Evolutionary conservation across 2,113 vertebrate genomes (phyloP).

Genomic region (Platycercus adscitus): DNA sequence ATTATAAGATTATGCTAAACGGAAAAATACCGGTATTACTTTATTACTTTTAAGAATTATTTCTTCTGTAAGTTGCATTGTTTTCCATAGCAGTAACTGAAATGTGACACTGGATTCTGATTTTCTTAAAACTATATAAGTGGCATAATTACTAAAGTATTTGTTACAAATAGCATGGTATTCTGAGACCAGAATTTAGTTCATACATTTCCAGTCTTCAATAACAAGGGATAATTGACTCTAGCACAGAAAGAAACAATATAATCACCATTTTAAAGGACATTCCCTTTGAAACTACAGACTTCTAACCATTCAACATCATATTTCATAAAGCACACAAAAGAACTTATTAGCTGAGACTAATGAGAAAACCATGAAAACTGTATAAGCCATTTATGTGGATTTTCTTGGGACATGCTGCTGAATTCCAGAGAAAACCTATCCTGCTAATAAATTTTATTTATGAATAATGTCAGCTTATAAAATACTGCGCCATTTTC

Average conservation of each 20-base stretch:
- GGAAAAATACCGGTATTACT: background rate
- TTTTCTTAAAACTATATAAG: background rate
- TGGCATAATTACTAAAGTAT: background rate
- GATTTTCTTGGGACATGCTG: background rate
- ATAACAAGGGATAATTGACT: background rate
- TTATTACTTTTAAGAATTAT: background rate
- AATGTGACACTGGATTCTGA: background rate
- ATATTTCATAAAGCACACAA: background rate
- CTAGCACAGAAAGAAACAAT: background rate
- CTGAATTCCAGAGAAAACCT: background rate
- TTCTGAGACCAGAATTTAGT: background rate
- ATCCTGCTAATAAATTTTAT: background rate
- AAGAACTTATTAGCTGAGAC: background rate
- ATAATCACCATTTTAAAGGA: background rate
- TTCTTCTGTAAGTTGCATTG: background rate
- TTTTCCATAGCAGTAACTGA: background rate
- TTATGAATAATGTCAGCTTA: background rate
- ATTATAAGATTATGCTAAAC: background rate
- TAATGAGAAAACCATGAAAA: conserved; percentile 25
- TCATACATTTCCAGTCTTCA: background rate
- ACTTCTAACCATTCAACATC: conserved; percentile 1
- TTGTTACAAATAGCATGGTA: background rate
- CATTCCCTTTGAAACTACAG: background rate
- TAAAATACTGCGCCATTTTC: background rate
- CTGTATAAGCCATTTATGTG: background rate